Percentiles rank a stretch among this genome's conserved stretches.
These are phyloP conservation scores for Corythornis vintsioides DNA, from an alignment of 2,113 vertebrate genomes.

Conservation along the genomic window DNA sequence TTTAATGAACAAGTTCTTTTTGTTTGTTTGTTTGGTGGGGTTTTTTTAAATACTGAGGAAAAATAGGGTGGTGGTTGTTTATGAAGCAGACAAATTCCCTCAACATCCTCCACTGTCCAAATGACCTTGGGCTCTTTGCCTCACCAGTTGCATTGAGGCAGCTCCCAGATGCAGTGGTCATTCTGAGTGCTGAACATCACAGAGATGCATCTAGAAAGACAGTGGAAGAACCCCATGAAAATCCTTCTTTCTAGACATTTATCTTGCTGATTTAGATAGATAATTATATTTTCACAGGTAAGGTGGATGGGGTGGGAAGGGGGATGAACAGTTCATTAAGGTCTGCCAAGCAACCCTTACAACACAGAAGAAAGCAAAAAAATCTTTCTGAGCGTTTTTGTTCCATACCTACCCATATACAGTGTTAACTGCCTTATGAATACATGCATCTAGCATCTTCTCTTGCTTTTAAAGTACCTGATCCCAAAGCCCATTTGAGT, in stretches of 20 bases:
- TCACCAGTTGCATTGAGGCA: neutral
- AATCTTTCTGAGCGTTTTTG: neutral
- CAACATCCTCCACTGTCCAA: neutral
- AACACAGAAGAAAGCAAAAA: neutral
- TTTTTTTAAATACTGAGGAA: neutral
- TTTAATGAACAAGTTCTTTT: neutral
- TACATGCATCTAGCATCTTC: neutral
- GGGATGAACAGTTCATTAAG: neutral
- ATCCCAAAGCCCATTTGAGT: constrained; percentile 15
- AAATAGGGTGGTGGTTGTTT: neutral
- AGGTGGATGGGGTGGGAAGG: no score
- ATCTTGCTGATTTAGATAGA: neutral
- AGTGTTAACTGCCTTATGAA: neutral
- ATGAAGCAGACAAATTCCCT: neutral
- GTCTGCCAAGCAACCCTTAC: neutral
- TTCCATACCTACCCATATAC: neutral
- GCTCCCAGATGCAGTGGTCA: neutral
- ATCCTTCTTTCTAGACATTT: neutral
- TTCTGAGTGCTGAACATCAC: neutral
- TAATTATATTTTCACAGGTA: rapidly evolving
- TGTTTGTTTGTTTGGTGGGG: no score
- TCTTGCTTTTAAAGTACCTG: constrained; percentile 1
- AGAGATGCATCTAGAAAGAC: neutral
- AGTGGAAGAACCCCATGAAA: neutral
- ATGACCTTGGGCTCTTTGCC: neutral